These are phyloP conservation scores for Adrianichthys oophorus DNA, from an alignment of 2,797 vertebrate species.

Conservation along the genomic window DNA sequence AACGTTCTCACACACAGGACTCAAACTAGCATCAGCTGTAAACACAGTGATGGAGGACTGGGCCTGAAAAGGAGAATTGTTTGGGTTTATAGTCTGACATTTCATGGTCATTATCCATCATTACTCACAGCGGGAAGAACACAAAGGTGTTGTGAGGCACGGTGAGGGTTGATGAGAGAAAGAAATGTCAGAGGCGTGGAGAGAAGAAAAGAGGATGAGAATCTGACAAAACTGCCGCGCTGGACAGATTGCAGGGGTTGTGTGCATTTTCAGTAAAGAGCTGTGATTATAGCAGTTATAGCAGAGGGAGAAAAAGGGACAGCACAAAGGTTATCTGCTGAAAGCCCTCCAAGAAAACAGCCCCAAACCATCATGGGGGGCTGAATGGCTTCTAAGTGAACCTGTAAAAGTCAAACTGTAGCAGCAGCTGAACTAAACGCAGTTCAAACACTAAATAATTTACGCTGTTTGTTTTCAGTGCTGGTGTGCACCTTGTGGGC, in stretches of 20 bases:
- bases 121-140: conserved; percentile 51
- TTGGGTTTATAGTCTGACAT: conserved; percentile 55
- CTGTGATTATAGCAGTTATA: conserved; percentile 46
- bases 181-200: conserved; percentile 22
- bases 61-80: conserved; percentile 33
- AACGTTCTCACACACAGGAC: neutral
- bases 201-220: conserved; percentile 20
- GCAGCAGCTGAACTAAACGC: conserved; percentile 28
- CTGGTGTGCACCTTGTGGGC: conserved; percentile 24
- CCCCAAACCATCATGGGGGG: neutral
- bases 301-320: conserved; percentile 18
- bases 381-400: conserved; percentile 24
- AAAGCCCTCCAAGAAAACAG: neutral
- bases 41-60: neutral
- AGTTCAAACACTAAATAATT: conserved; percentile 51
- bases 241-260: conserved; percentile 8
- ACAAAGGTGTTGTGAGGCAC: conserved; percentile 24
- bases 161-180: conserved; percentile 39
- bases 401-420: conserved; percentile 46
- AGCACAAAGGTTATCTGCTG: conserved; percentile 26
- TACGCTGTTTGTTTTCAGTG: conserved; percentile 47
- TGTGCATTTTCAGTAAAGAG: conserved; percentile 39
- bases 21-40: neutral
- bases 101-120: conserved; percentile 63
- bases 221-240: conserved; percentile 8